Percentiles rank a stretch among this genome's conserved stretches.
Conservation (phyloP, 2,888 invertebrate genomes). For the Caenorhabditis sinica region DNA sequence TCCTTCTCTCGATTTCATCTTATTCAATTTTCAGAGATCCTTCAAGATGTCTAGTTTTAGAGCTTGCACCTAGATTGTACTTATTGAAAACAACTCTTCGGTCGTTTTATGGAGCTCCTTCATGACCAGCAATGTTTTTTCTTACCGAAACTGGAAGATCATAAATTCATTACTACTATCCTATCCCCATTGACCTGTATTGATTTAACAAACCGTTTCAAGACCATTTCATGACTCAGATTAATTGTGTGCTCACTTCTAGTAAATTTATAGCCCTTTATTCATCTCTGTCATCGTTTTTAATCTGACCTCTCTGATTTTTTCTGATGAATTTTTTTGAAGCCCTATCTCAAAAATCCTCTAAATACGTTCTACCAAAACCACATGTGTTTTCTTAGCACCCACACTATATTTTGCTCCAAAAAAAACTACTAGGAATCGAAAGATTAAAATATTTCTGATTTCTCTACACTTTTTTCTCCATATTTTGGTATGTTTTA, state of each 20-base stretch:
- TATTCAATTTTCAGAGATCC: slow-evolving; percentile 19
- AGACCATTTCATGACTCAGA: no score
- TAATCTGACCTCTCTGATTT: no score
- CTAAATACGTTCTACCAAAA: no score
- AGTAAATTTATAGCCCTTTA: no score
- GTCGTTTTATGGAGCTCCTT: not conserved
- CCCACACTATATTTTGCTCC: not conserved
- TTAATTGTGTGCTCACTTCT: no score
- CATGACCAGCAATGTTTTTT: not conserved
- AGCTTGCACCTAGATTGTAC: slow-evolving; percentile 4
- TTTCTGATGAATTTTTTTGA: no score
- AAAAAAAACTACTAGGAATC: not conserved
- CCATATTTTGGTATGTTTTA: not conserved
- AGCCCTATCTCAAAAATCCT: no score
- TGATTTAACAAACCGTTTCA: no score
- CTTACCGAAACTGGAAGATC: no score
- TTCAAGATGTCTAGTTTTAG: not conserved
- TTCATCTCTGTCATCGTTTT: no score
- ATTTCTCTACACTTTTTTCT: not conserved
- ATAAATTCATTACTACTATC: no score
- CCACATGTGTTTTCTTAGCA: not conserved
- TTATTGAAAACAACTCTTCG: not conserved
- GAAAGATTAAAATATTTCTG: slow-evolving; percentile 13
- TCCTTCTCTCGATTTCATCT: not conserved
- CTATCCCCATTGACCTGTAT: no score